Conservation (phyloP, 2,113 vertebrate genomes). For the Serinus canaria region DNA sequence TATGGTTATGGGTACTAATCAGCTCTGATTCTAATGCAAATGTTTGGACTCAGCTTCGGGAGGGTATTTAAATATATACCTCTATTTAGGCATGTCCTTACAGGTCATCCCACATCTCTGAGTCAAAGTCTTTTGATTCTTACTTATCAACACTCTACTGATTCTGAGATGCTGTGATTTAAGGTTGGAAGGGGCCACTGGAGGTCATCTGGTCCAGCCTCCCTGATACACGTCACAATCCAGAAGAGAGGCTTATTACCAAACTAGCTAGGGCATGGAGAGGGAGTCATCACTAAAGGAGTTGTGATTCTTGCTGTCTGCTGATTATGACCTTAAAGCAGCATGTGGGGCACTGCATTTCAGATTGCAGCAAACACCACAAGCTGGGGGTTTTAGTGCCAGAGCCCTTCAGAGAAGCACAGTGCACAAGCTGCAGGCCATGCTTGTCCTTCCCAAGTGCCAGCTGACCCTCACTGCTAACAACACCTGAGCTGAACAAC, state of each 20-base stretch:
- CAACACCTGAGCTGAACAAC: neutral
- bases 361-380: neutral
- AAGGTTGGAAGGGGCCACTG: neutral
- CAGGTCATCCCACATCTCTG: neutral
- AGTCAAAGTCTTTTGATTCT: neutral
- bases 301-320: neutral
- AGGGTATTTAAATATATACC: neutral
- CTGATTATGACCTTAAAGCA: neutral
- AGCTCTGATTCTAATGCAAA: neutral
- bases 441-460: accelerated
- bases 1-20: neutral
- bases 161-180: neutral
- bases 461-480: accelerated
- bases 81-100: neutral
- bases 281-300: neutral
- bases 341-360: neutral
- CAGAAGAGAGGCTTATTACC: neutral
- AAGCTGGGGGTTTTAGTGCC: neutral
- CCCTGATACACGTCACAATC: accelerated
- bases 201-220: neutral
- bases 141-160: neutral
- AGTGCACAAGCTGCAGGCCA: neutral
- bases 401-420: neutral
- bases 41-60: neutral
- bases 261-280: neutral